Conservation (phyloP, 2,113 vertebrate genomes). For the Pollachius pollachius region DNA sequence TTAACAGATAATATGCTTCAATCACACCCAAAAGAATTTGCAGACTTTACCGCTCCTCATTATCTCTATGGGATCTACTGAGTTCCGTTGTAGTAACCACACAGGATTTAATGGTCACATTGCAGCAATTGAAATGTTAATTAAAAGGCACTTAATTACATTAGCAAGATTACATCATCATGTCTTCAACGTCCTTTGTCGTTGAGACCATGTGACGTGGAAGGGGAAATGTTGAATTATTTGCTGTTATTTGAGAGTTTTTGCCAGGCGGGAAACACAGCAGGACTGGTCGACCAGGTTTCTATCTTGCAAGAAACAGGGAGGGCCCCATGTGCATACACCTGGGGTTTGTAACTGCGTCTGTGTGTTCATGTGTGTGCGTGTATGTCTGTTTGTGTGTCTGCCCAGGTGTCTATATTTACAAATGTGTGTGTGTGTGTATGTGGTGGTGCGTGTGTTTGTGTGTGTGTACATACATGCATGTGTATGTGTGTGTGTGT, state of each 20-base stretch:
- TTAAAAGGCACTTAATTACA: slow-evolving; percentile 15
- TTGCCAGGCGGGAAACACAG: slow-evolving; percentile 13
- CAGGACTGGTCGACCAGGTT: slow-evolving; percentile 8
- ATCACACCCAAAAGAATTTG: neutral
- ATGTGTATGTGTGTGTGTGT: neutral
- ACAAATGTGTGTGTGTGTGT: slow-evolving; percentile 9
- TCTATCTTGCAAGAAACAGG: slow-evolving; percentile 44
- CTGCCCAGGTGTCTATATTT: slow-evolving; percentile 1
- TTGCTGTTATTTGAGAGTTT: too few species aligned
- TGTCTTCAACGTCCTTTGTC: slow-evolving; percentile 6
- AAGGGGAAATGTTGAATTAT: too few species aligned
- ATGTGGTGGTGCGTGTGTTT: slow-evolving; percentile 1
- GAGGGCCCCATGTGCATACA: slow-evolving; percentile 58
- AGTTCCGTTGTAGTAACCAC: neutral
- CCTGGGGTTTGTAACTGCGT: slow-evolving; percentile 47
- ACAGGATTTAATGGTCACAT: neutral
- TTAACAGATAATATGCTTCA: too few species aligned
- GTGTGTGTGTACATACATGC: neutral
- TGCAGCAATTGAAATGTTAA: slow-evolving; percentile 6
- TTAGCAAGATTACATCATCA: slow-evolving; percentile 10
- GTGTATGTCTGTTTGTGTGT: slow-evolving; percentile 16
- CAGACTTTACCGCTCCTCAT: neutral
- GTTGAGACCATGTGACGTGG: neutral
- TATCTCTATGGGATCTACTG: slow-evolving; percentile 1
- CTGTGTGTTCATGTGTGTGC: slow-evolving; percentile 33